These are phyloP conservation scores for Eutrigla gurnardus DNA, from an alignment of 2,797 vertebrate species.

Conservation along the genomic window DNA sequence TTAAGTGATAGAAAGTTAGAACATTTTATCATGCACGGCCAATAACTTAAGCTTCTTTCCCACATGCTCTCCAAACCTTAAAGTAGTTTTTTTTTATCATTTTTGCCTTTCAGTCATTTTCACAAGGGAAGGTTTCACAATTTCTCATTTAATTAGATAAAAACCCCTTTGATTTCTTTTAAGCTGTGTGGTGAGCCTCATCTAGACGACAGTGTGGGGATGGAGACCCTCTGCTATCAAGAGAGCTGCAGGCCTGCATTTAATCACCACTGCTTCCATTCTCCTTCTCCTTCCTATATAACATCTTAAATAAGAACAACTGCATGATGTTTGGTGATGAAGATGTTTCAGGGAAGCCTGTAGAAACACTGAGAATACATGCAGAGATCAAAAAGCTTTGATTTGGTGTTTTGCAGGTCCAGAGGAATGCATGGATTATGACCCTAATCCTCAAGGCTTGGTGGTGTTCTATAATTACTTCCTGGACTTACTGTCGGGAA, in stretches of 20 bases:
- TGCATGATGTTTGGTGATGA: conserved; percentile 7
- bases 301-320: neutral
- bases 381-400: conserved; percentile 12
- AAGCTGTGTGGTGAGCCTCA: neutral
- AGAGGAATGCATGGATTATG: conserved; percentile 68
- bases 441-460: conserved; percentile 76
- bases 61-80: neutral
- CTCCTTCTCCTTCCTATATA: neutral
- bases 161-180: conserved; percentile 9
- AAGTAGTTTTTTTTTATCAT: conserved; percentile 1
- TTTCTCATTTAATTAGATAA: neutral
- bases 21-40: neutral
- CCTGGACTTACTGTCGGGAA: conserved; percentile 89
- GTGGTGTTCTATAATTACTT: conserved; percentile 83
- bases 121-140: neutral
- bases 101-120: neutral
- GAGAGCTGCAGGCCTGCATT: neutral
- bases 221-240: conserved; percentile 9
- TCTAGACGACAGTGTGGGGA: neutral
- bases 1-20: neutral
- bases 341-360: conserved; percentile 9
- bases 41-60: neutral
- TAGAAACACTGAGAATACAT: conserved; percentile 2
- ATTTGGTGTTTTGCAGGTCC: conserved; percentile 62
- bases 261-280: conserved; percentile 11